A percentile compares a stretch with the other conserved stretches of the same genome.
These are phyloP conservation scores for Astyanax mexicanus DNA, from an alignment of 2,797 vertebrate genomes.

Conservation along the genomic window DNA sequence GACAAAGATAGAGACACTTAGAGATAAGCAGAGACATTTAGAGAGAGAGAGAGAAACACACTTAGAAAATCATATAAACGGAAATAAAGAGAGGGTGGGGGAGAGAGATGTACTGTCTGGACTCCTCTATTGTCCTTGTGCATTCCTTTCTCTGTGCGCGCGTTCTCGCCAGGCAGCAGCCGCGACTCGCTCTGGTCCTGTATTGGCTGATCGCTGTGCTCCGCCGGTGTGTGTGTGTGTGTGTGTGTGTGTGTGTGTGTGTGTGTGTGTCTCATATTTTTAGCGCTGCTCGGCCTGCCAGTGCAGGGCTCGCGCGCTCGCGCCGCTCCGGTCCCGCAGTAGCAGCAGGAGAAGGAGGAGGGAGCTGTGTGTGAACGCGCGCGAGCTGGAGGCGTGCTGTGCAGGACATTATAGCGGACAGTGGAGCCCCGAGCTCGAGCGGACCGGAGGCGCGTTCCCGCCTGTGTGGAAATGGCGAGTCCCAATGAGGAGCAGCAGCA, in stretches of 20 bases:
- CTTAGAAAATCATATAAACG: background rate
- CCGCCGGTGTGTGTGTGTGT: background rate
- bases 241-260: conserved; percentile 9
- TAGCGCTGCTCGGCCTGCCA: conserved; percentile 63
- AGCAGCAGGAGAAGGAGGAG: background rate
- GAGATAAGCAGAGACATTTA: too few species aligned
- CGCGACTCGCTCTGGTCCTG: conserved; percentile 30
- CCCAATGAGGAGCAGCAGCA: conserved; percentile 74
- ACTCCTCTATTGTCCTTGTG: conserved; percentile 52
- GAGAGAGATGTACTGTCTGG: conserved; percentile 22
- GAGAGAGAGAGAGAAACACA: too few species aligned
- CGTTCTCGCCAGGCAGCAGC: conserved; percentile 8
- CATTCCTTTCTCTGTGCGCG: conserved; percentile 33
- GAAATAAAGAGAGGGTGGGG: too few species aligned
- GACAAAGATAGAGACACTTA: too few species aligned
- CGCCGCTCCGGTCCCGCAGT: conserved; percentile 30
- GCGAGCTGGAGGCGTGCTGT: background rate
- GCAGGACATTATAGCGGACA: too few species aligned
- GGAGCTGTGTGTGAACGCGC: too few species aligned
- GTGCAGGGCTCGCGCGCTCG: conserved; percentile 58
- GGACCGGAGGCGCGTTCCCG: background rate
- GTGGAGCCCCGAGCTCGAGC: too few species aligned
- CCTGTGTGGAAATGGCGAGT: conserved; percentile 84
- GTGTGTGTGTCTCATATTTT: conserved; percentile 68
- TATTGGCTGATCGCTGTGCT: conserved; percentile 6